Base-by-base conservation (phyloP, 2,797 vertebrate species). In the Kryptopterus vitreolus region DNA sequence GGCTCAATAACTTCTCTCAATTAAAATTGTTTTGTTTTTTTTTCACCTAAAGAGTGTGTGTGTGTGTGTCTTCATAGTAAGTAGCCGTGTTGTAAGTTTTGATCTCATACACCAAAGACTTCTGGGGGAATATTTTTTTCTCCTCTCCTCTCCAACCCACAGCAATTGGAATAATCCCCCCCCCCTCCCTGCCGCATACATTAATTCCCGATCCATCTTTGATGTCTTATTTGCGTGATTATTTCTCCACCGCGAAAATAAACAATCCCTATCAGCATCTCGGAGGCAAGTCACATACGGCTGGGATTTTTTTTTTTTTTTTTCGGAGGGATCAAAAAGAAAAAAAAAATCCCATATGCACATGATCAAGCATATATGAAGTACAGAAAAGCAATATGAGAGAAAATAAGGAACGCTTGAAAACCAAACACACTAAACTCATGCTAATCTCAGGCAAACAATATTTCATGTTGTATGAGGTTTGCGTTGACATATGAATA, bases 141-240 rank as follows among this genome's bases (percentile, higher is more conserved):
- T 89, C 65, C 68, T 87, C 88, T 87, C 87, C 76, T 86, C 76
- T 86, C 89, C 89, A 82, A 92, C 93, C 92, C 91, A 91, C 72
- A 92, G 92, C 92, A 91, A 90, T 93, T 89, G 85, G 90, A 93
- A 92, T 93, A 91, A 91, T 92, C 92, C 90, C 84, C 78, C 59
- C 20, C 89, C 85, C 90, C 84, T 81, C 59, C 13, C 88, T 85
- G 61, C 84, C 80, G 93, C 92, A 94, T 94, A 94, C 94, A 93
- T 95, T 92, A 94, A 91, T 90, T 92, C 86, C 88, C 85, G 65
- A 88, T 93, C 90, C 81, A 93, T 94, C 93, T 94, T 95, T 94
- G 93, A 94, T 94, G 93, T 94, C 92, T 92, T 94, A 93, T 94
- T 93, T 93, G 91, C 91, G 90, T 92, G 92, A 93, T 93, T 92